Conservation (phyloP, 2,113 vertebrate genomes). For the Fregata magnificens region DNA sequence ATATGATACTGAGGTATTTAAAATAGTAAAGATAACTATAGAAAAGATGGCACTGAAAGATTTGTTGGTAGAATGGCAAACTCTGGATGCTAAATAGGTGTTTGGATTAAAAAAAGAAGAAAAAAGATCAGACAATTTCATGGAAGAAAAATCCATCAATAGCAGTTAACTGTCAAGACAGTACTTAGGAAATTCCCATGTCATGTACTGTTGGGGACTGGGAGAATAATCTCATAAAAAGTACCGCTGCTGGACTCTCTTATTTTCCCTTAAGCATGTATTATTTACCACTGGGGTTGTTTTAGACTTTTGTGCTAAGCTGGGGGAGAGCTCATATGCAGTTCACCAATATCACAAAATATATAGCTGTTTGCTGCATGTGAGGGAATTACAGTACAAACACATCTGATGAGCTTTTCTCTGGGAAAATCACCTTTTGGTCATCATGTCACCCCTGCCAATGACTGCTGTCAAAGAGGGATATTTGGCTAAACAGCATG, state of each 20-base stretch:
- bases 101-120: neutral
- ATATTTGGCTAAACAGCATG: neutral
- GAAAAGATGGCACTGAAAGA: neutral
- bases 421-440: neutral
- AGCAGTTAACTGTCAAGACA: neutral
- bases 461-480: neutral
- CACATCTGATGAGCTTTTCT: neutral
- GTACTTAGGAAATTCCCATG: neutral
- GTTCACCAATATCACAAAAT: neutral
- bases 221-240: neutral
- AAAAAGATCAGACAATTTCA: neutral
- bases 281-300: neutral
- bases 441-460: neutral
- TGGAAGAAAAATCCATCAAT: neutral
- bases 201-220: neutral
- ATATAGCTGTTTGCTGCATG: neutral
- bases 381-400: neutral
- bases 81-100: neutral
- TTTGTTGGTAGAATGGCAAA: neutral
- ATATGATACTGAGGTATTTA: neutral
- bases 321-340: neutral
- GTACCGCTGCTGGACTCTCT: neutral
- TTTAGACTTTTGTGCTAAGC: neutral
- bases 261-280: neutral
- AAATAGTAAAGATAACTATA: neutral